Evolutionary conservation across 2,797 vertebrate genomes (phyloP), one percentile per base, ranked within the genome.

Genomic region (Typhlichthys subterraneus): DNA sequence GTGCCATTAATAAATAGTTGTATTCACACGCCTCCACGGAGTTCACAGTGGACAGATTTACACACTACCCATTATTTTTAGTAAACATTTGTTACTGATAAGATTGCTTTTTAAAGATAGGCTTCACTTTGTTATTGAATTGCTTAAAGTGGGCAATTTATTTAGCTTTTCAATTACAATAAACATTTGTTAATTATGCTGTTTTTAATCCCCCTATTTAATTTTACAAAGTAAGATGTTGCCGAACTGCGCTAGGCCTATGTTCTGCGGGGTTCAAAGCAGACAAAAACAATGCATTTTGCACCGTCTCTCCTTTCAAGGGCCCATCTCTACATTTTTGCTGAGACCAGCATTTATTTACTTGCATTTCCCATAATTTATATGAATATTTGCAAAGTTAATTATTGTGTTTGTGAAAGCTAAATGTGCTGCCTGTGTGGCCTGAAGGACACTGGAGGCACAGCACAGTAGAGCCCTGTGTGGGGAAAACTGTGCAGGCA

Each of bases 391-490:
- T 17, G 49, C 17, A 17, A 4, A 17, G 14, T 51, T 51, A 10
- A 14, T 51, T 77, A 4, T 74, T 76, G 75, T 75, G 67, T 78
- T 52, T 69, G 61, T 42, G 50, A 61, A 72, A 75, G 72, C 57
- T 78, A 69, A 75, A 76, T 71, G 33, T 60, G 66, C 62, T 79
- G 23, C 23, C 23, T 23, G 72, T 82, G 76, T 79, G 63, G 63
- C 72, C 72, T 87, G 79, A 88, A 85, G 80, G 76, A 83, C 64
- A 73, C 72, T 84, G 86, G 67, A 83, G 73, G 65, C 69, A 57
- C 63, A 66, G 67, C 83, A 89, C 84, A 89, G 82, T 82, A 70
- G 63, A 66, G 70, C 80, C 73, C 83, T 89, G 85, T 90, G 71
- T 85, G 73, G 54, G 66, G 72, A 38, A 51, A 69, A 68, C 70